Base-by-base conservation (phyloP, 2,113 vertebrate genomes). In the Hypanus sabinus region DNA sequence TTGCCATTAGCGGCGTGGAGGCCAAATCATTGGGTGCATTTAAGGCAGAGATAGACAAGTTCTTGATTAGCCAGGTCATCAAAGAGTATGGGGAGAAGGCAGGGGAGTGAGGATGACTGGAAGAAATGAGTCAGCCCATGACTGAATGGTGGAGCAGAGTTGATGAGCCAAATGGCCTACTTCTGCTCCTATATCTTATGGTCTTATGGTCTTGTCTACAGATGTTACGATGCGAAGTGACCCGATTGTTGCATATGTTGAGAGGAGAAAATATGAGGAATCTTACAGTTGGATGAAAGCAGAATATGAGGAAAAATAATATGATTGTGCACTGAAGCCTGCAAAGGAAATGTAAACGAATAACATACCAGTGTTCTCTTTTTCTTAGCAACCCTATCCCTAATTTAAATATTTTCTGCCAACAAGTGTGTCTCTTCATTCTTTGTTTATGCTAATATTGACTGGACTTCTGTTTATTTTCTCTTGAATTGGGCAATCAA, bases 401-500 rank as follows among this genome's bases (percentile, higher is more conserved):
- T 46, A 83, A 18, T 46, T 38, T 76, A n/a, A 36, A 16, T 81
- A 38, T 38, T 46, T 46, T 46, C 46, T 1, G 1, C 46, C 46
- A 0, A 46, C 46, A 46, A 46, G 46, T 46, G 46, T 46, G 46
- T 3, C 36, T 55, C 81, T 24, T 1, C 27, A 46, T 24, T 11
- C 81, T 85, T 83, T 83, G 80, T 38, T 88, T 33, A 73, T 88
- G 16, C 14, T 62, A 57, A 83, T 83, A 57, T 87, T 60, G 83
- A 60, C 57, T 27, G 55, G 60, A 85, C 22, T 30, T 30, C 10
- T 30, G 0, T 11, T 12, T 62, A 60, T 30, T 87, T 30, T 87
- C 8, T 87, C 57, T 12, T 60, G 27, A 73, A 57, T 46, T 46
- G 46, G 4, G 46, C 46, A 46, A 46, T 46, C 46, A 46, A 46